Percentiles rank a stretch among this genome's conserved stretches.
phyloP scores from a whole-genome alignment of 2,888 invertebrate genomes.

The Aquatica leii region DNA sequence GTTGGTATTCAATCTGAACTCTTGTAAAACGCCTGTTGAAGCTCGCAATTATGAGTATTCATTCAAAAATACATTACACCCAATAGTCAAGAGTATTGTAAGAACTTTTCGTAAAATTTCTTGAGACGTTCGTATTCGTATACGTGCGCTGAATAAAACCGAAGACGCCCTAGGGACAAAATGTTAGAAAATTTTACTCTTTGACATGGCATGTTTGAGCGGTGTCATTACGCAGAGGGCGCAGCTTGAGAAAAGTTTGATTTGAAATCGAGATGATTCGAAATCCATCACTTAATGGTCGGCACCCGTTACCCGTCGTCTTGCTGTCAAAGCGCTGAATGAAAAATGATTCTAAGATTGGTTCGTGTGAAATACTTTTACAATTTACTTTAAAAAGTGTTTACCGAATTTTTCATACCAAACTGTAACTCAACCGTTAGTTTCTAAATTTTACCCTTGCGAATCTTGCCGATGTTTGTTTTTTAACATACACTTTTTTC shows the following conservation, averaged over 20 bases:
- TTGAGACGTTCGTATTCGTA: conserved; percentile 48
- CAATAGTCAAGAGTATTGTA: conserved; percentile 36
- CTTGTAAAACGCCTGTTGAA: conserved; percentile 40
- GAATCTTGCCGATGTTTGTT: too few relatives aligned
- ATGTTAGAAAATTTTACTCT: conserved; percentile 45
- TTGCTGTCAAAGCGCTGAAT: conserved; percentile 52
- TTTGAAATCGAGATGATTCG: conserved; percentile 56
- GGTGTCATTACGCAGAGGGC: conserved; percentile 47
- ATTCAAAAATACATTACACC: conserved; percentile 41
- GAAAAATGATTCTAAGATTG: conserved; percentile 52
- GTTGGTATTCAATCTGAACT: conserved; percentile 26
- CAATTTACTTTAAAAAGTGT: conserved; percentile 23
- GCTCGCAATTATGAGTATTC: conserved; percentile 50
- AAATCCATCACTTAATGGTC: conserved; percentile 56
- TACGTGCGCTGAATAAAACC: conserved; percentile 49
- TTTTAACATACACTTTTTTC: too few relatives aligned
- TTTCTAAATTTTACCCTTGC: too few relatives aligned
- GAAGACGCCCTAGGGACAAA: conserved; percentile 44
- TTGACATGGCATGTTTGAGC: conserved; percentile 46
- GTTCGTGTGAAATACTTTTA: conserved; percentile 28
- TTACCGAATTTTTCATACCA: too few relatives aligned
- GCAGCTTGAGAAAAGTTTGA: conserved; percentile 51
- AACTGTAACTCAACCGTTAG: too few relatives aligned
- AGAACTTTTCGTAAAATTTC: conserved; percentile 40
- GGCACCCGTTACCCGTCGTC: conserved; percentile 41